phyloP scores from a whole-genome alignment of 2,113 vertebrate species.

The Rhabdomys dilectus region DNA sequence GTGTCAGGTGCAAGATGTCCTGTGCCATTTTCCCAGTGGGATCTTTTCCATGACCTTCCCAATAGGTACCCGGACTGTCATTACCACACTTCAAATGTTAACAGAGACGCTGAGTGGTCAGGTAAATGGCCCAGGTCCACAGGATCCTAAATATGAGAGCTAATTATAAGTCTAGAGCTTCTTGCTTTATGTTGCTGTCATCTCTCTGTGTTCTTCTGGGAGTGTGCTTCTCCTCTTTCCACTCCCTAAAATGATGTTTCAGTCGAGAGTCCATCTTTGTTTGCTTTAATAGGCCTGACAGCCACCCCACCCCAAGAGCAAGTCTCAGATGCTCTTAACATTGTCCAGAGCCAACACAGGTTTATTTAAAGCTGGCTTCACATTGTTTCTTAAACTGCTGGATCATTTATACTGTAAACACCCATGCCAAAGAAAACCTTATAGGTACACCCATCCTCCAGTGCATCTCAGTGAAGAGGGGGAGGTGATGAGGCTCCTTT shows the following conservation, averaged over 20 bases:
- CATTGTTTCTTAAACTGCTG: slow-evolving; percentile 55
- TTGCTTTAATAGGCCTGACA: background rate
- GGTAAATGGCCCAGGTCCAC: background rate
- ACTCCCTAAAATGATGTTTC: slow-evolving; percentile 10
- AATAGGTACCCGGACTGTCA: background rate
- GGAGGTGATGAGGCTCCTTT: background rate
- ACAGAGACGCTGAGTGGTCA: background rate
- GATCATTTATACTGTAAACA: slow-evolving; percentile 61
- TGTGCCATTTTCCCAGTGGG: background rate
- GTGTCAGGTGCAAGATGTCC: background rate
- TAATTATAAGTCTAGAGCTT: background rate
- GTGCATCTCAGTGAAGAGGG: background rate
- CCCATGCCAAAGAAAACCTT: slow-evolving; percentile 44
- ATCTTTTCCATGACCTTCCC: background rate
- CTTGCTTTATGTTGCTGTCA: background rate
- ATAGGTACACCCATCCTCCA: background rate
- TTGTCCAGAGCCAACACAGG: slow-evolving; percentile 54
- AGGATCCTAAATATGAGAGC: background rate
- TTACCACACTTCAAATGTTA: background rate
- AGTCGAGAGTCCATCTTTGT: slow-evolving; percentile 13
- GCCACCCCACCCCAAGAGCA: background rate
- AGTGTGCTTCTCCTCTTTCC: background rate
- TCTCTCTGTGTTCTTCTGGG: slow-evolving; percentile 2
- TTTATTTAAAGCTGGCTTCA: slow-evolving; percentile 66
- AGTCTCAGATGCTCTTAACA: slow-evolving; percentile 44